Percentiles rank a stretch among this genome's conserved stretches.
These are phyloP conservation scores for Castor canadensis DNA, from an alignment of 2,113 vertebrate species.

Conservation along the genomic window DNA sequence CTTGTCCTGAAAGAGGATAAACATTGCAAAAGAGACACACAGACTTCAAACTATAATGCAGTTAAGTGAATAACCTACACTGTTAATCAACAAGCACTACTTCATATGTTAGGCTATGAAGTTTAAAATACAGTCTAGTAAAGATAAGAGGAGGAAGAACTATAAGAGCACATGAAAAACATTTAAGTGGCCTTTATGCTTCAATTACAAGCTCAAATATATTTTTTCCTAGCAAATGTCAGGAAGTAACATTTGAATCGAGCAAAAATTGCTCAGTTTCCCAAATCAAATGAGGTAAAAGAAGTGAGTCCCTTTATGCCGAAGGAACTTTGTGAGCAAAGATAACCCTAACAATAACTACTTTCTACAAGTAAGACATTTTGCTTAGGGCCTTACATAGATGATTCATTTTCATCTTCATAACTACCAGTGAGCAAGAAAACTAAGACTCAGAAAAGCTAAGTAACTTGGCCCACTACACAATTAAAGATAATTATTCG, in stretches of 20 bases:
- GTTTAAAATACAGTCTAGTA: not conserved
- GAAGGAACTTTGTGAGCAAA: not conserved
- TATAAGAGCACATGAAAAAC: slow-evolving; percentile 3
- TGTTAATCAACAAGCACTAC: not conserved
- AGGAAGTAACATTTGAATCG: not conserved
- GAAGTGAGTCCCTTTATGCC: not conserved
- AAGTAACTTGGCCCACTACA: not conserved
- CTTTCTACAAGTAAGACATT: not conserved
- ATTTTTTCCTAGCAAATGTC: not conserved
- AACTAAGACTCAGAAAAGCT: not conserved
- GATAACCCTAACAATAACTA: not conserved
- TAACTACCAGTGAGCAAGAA: not conserved
- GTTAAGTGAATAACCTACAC: not conserved
- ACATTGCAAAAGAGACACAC: not conserved
- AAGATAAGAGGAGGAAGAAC: not conserved
- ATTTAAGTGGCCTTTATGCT: not conserved
- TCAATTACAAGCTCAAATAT: not conserved
- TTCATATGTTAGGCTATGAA: not conserved
- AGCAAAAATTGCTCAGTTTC: not conserved
- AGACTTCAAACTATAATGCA: not conserved
- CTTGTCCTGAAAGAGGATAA: not conserved
- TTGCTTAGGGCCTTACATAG: not conserved
- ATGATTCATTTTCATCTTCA: not conserved
- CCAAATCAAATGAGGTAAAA: not conserved
- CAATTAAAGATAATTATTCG: not conserved